Evolutionary conservation across 2,797 vertebrate species (phyloP), one percentile per base, ranked within the genome.

Genomic region (Ctenochaetus hawaiiensis): DNA sequence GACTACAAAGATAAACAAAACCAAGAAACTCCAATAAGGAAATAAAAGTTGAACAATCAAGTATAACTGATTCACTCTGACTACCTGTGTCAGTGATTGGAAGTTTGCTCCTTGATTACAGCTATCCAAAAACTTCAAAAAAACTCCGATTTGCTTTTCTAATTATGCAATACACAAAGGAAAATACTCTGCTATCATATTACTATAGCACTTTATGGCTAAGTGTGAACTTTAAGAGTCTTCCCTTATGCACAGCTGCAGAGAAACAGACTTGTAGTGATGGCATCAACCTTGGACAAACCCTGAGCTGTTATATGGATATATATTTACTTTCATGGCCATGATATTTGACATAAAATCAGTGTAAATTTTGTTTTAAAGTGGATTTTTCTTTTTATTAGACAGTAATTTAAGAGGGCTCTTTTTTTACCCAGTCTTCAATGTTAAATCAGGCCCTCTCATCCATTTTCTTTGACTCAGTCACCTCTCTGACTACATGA

Each of bases 241-340:
- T 48, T 22, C 37, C 34, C 1, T 44, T 44, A 16, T 23, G 20
- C 52, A 58, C 20, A 26, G 49, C 34, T 59, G 49, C 41, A 59
- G 3, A 77, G 18, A 76, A 65, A 54, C 54, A 63, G 52, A 75
- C 64, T 48, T 87, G 87, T 89, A 91, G 90, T 87, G 87, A 86
- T 75, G 44, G 56, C 0, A 2, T 74, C 47, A 78, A 51, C 52
- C 26, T 45, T 45, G 56, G 18, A 74, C 26, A 12, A 39, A 64
- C 72, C 57, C 67, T 61, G 41, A 74, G 53, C 30, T 66, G 37
- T 51, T 72, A 6, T 44, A 26, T 11, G 30, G 16, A 34, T 34
- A 34, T 51, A 39, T 30, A 71, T 62, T 44, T 54, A 58, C 22
- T 56, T 78, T 23, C 52, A 13, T 39, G 20, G 7, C 12, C 52